A percentile compares a stretch with the other conserved stretches of the same genome.
These are phyloP conservation scores for Centroberyx gerrardi DNA, from an alignment of 2,797 vertebrate species.

Conservation along the genomic window DNA sequence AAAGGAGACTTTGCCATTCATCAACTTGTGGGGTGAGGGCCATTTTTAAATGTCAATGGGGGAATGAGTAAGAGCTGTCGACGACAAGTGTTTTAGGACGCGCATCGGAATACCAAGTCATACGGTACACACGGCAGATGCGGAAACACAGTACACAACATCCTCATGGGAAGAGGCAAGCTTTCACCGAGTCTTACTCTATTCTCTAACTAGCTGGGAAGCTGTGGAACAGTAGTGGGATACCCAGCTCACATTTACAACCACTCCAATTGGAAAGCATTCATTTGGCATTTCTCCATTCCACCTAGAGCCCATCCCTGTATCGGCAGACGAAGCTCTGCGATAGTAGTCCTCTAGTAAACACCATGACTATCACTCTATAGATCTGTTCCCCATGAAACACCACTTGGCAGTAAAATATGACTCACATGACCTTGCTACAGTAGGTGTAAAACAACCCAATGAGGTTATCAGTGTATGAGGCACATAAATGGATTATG, in stretches of 20 bases:
- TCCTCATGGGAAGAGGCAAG: not conserved
- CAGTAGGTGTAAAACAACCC: too few species aligned
- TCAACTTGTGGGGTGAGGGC: slow-evolving; percentile 49
- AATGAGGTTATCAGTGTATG: too few species aligned
- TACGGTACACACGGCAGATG: slow-evolving; percentile 14
- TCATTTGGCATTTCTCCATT: too few species aligned
- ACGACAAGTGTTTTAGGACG: slow-evolving; percentile 1
- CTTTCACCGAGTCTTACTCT: not conserved
- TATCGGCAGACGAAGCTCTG: too few species aligned
- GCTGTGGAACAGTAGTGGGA: not conserved
- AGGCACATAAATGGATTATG: too few species aligned
- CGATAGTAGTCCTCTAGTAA: too few species aligned
- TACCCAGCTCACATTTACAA: not conserved
- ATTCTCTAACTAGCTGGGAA: not conserved
- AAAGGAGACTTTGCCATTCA: slow-evolving; percentile 54
- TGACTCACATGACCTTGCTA: too few species aligned
- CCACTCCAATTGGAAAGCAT: too few species aligned
- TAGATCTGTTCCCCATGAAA: too few species aligned
- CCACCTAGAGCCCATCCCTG: too few species aligned
- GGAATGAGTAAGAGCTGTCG: slow-evolving; percentile 60
- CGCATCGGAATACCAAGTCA: not conserved
- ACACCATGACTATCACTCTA: too few species aligned
- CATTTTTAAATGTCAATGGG: slow-evolving; percentile 68
- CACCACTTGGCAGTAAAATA: too few species aligned
- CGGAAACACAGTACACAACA: slow-evolving; percentile 10